Percentiles rank a stretch among this genome's conserved stretches.
These are phyloP conservation scores for Mustela lutreola DNA, from an alignment of 2,113 vertebrate genomes.

Conservation along the genomic window DNA sequence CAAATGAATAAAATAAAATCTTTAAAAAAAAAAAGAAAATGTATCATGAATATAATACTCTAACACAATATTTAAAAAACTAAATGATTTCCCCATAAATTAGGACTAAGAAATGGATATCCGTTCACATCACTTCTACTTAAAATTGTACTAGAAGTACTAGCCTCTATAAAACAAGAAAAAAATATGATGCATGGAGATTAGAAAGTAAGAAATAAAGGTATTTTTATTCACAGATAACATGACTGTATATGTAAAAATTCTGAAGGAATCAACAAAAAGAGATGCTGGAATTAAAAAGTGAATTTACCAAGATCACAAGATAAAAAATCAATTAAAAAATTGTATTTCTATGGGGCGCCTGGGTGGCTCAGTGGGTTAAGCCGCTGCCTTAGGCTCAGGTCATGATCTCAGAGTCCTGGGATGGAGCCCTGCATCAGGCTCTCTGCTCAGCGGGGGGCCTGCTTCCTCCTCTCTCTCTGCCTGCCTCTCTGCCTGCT, in stretches of 20 bases:
- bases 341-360: background rate
- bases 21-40: too few species aligned
- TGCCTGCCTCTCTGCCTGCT: too few species aligned
- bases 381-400: too few species aligned
- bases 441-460: too few species aligned
- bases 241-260: background rate
- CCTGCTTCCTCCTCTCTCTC: too few species aligned
- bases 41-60: background rate
- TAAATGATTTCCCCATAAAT: background rate
- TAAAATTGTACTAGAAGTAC: background rate
- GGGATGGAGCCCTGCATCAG: too few species aligned
- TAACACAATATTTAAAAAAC: background rate
- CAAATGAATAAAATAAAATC: too few species aligned
- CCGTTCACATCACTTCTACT: background rate
- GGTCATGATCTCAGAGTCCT: too few species aligned
- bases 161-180: background rate
- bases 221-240: background rate
- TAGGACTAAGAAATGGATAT: background rate
- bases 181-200: background rate
- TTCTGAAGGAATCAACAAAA: background rate
- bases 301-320: background rate
- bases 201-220: background rate
- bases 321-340: background rate
- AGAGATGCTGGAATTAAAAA: background rate
- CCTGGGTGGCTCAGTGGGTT: too few species aligned